Evolutionary conservation across 1,140 invertebrate species (phyloP).

Genomic region (Ips typographus): DNA sequence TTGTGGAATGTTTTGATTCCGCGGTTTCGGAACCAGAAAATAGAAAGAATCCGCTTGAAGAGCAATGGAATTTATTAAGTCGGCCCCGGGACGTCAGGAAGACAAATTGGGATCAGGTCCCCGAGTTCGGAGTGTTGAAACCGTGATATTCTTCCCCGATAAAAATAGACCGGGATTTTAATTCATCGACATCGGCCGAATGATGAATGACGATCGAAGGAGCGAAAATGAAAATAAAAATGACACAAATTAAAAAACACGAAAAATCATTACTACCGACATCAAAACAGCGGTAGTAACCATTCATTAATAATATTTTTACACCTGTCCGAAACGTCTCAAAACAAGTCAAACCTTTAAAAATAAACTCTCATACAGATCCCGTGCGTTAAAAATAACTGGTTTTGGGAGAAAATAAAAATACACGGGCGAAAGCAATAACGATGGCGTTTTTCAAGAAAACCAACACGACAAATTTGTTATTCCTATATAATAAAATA

Average conservation of each 20-base stretch:
- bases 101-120: slow-evolving; percentile 26
- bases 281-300: slow-evolving; percentile 13
- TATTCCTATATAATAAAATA: slow-evolving; percentile 19
- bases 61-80: slow-evolving; percentile 19
- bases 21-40: slow-evolving; percentile 10
- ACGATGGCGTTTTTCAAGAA: slow-evolving; percentile 16
- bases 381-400: slow-evolving; percentile 18
- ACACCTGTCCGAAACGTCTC: slow-evolving; percentile 19
- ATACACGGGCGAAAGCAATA: not conserved
- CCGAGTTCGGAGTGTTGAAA: slow-evolving; percentile 15
- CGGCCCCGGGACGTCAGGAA: slow-evolving; percentile 11
- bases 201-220: not conserved
- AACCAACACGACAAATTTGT: slow-evolving; percentile 26
- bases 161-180: not conserved
- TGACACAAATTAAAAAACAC: slow-evolving; percentile 14
- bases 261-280: slow-evolving; percentile 16
- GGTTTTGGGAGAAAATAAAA: slow-evolving; percentile 8
- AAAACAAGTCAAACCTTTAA: slow-evolving; percentile 19
- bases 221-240: slow-evolving; percentile 12
- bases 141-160: slow-evolving; percentile 2
- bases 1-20: slow-evolving; percentile 9
- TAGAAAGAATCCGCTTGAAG: slow-evolving; percentile 11
- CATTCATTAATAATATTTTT: slow-evolving; percentile 24
- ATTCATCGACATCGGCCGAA: not conserved
- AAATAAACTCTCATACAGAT: slow-evolving; percentile 6